Percentiles rank a stretch among this genome's conserved stretches.
Evolutionary conservation across 30 jellyfish, hydroid and myxozoan genomes (phyloP).

Genomic region (Catostylus mosaicus): DNA sequence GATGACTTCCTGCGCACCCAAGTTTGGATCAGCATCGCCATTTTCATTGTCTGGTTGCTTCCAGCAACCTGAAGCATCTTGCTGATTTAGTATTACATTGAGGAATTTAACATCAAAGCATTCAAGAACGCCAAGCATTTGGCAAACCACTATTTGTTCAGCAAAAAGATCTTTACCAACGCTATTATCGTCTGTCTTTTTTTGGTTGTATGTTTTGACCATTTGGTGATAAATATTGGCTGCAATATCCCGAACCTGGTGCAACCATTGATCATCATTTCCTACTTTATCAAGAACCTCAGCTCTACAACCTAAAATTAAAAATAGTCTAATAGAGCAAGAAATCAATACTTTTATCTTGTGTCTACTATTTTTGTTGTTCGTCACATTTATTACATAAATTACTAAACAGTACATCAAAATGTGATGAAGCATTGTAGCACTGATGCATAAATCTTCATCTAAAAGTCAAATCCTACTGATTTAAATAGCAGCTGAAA

Average conservation of each 20-base stretch:
- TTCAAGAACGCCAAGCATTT: slow-evolving; percentile 61
- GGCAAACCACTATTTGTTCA: slow-evolving; percentile 67
- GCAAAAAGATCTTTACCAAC: slow-evolving; percentile 63
- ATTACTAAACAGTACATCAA: too few relatives aligned
- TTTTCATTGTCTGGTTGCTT: slow-evolving; percentile 41
- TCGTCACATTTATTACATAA: too few relatives aligned
- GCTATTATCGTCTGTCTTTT: not conserved
- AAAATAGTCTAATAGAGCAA: too few relatives aligned
- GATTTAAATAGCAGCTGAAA: too few relatives aligned
- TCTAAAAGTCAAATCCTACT: too few relatives aligned
- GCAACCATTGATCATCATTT: slow-evolving; percentile 37
- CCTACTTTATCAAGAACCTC: slow-evolving; percentile 38
- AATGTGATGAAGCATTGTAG: too few relatives aligned
- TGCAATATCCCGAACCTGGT: slow-evolving; percentile 33
- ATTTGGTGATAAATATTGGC: slow-evolving; percentile 56
- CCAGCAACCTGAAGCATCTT: slow-evolving; percentile 69
- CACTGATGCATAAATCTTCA: too few relatives aligned
- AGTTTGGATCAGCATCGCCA: slow-evolving; percentile 16
- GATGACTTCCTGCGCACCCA: not conserved
- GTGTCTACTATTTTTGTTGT: too few relatives aligned
- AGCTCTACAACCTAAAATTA: slow-evolving; percentile 56
- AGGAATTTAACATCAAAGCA: slow-evolving; percentile 53
- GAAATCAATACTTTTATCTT: too few relatives aligned
- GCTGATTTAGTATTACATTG: slow-evolving; percentile 23
- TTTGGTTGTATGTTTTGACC: slow-evolving; percentile 13